Evolutionary conservation across 2,113 vertebrate genomes (phyloP).

Genomic region (Carassius carassius): DNA sequence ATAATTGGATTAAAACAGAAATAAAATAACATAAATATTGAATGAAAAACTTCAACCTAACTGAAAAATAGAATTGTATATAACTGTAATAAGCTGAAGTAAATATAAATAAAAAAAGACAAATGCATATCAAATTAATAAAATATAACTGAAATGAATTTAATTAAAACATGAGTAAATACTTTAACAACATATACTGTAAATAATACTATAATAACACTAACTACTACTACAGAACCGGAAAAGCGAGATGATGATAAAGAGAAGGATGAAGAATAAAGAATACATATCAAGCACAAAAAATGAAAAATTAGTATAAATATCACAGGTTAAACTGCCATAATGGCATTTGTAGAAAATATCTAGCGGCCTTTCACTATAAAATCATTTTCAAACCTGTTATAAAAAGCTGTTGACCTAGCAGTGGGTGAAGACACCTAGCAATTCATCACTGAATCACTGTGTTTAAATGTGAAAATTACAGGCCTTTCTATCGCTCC

Average conservation of each 20-base stretch:
- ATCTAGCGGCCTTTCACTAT: neutral
- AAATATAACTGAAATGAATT: too few relatives aligned
- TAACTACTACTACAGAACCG: neutral
- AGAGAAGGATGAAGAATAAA: neutral
- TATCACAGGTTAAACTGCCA: slow-evolving; percentile 4
- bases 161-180: neutral
- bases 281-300: neutral
- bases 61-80: too few relatives aligned
- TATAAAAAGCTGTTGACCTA: slow-evolving; percentile 7
- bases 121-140: too few relatives aligned
- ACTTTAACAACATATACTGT: neutral
- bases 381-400: neutral
- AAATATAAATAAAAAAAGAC: neutral
- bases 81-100: neutral
- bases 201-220: neutral
- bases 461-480: slow-evolving; percentile 53
- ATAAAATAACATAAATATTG: neutral
- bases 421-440: neutral
- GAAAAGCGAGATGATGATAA: neutral
- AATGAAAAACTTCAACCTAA: neutral
- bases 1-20: neutral
- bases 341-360: slow-evolving; percentile 1
- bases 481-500: slow-evolving; percentile 13
- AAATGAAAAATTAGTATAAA: neutral
- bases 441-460: slow-evolving; percentile 28